These are phyloP conservation scores for Perca schrenkii DNA, from an alignment of 2,113 vertebrate species.

Conservation along the genomic window DNA sequence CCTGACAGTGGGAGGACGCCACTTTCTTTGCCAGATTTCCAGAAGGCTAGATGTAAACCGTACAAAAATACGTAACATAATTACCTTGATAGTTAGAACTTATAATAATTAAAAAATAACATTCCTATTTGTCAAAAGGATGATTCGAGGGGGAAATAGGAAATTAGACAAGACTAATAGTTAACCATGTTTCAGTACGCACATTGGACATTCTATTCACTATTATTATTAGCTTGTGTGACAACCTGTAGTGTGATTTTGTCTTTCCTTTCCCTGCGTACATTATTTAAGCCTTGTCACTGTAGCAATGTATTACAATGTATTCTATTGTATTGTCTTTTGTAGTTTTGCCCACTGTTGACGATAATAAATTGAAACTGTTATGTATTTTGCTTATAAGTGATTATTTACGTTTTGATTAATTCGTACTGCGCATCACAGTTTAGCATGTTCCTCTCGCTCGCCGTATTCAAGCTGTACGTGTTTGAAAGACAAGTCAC, in stretches of 20 bases:
- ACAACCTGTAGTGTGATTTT: background rate
- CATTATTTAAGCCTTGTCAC: background rate
- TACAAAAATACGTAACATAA: too few relatives aligned
- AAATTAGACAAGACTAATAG: background rate
- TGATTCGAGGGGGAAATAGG: background rate
- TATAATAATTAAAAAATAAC: background rate
- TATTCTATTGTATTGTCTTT: background rate
- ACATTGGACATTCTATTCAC: background rate
- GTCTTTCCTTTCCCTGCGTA: background rate
- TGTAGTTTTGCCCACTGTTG: constrained; percentile 30
- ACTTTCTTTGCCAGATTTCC: background rate
- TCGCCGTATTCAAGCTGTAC: constrained; percentile 49
- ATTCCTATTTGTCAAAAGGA: background rate
- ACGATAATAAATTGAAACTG: constrained; percentile 7
- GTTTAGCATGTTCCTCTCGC: constrained; percentile 39
- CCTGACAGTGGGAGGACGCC: background rate
- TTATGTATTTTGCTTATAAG: background rate
- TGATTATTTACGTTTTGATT: background rate
- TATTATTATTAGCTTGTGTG: background rate
- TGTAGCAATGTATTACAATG: background rate
- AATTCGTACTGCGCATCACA: background rate
- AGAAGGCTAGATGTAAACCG: background rate
- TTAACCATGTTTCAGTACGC: background rate
- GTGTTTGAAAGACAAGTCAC: constrained; percentile 34
- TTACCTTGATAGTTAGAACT: background rate